phyloP scores from a whole-genome alignment of 2,888 invertebrate genomes.

The Muscina levida region DNA sequence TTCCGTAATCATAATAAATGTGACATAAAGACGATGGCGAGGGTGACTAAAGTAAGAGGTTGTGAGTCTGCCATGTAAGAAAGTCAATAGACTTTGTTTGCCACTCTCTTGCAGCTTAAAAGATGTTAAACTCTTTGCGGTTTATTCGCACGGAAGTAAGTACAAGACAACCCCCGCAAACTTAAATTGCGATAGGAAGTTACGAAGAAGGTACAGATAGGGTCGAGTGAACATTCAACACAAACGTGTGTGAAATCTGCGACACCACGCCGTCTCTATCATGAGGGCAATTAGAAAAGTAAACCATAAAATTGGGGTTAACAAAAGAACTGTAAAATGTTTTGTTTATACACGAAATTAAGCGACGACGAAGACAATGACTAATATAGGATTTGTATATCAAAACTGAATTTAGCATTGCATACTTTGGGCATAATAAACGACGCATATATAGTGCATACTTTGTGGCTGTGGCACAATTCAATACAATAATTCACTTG shows the following conservation, averaged over 20 bases:
- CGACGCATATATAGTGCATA: too few species aligned
- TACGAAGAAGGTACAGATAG: conserved; percentile 43
- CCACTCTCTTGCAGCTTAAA: conserved; percentile 2
- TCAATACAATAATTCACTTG: too few species aligned
- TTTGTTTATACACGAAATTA: too few species aligned
- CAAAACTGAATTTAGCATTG: too few species aligned
- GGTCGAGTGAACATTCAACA: not conserved
- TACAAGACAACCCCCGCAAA: conserved; percentile 42
- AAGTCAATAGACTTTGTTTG: not conserved
- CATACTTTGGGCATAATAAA: too few species aligned
- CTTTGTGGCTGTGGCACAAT: too few species aligned
- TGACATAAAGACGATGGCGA: conserved; percentile 50
- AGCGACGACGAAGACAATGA: too few species aligned
- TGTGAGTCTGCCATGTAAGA: not conserved
- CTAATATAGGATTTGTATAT: too few species aligned
- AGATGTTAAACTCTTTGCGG: conserved; percentile 11
- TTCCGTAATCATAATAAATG: conserved; percentile 57
- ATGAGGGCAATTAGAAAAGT: conserved; percentile 39
- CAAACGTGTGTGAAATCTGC: not conserved
- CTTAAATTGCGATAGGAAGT: conserved; percentile 34
- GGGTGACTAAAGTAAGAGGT: too few species aligned
- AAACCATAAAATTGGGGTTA: conserved; percentile 61
- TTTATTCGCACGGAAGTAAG: conserved; percentile 41
- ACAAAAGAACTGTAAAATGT: conserved; percentile 16
- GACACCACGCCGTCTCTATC: not conserved